Evolutionary conservation across 2,797 vertebrate species (phyloP).

Genomic region (Scleropages formosus): DNA sequence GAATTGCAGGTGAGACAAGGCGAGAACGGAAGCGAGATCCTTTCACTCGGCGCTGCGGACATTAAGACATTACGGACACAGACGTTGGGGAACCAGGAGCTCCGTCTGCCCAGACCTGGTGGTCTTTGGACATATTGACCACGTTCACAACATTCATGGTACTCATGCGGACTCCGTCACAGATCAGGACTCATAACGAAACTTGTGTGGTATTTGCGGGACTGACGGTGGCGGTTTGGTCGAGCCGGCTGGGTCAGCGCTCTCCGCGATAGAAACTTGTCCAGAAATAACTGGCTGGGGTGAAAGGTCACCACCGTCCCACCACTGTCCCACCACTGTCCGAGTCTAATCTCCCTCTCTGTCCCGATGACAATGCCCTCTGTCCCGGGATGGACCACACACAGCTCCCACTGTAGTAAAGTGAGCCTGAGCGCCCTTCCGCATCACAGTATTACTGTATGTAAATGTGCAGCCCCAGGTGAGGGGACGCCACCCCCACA

Average conservation of each 20-base stretch:
- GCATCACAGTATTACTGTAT: constrained; percentile 61
- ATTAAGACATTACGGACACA: too few relatives aligned
- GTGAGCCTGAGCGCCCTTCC: constrained; percentile 55
- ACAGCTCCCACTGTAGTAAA: constrained; percentile 45
- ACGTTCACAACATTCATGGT: too few relatives aligned
- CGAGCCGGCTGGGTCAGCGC: constrained; percentile 37
- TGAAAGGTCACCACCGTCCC: constrained; percentile 58
- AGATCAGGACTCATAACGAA: not conserved
- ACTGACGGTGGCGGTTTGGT: constrained; percentile 50
- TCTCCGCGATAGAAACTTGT: constrained; percentile 58
- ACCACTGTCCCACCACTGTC: constrained; percentile 55
- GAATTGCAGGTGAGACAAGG: too few relatives aligned
- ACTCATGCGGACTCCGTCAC: not conserved
- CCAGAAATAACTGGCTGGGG: constrained; percentile 58
- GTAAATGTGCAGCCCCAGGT: not conserved
- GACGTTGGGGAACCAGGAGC: too few relatives aligned
- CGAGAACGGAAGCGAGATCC: too few relatives aligned
- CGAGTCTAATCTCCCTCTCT: constrained; percentile 59
- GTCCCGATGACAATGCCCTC: constrained; percentile 68
- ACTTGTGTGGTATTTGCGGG: constrained; percentile 32
- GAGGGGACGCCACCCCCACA: not conserved
- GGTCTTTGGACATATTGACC: too few relatives aligned
- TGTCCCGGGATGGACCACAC: constrained; percentile 41
- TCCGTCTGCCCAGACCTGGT: too few relatives aligned
- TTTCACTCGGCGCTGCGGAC: too few relatives aligned